phyloP scores from a whole-genome alignment of 2,797 vertebrate genomes.

The Agapornis canus region DNA sequence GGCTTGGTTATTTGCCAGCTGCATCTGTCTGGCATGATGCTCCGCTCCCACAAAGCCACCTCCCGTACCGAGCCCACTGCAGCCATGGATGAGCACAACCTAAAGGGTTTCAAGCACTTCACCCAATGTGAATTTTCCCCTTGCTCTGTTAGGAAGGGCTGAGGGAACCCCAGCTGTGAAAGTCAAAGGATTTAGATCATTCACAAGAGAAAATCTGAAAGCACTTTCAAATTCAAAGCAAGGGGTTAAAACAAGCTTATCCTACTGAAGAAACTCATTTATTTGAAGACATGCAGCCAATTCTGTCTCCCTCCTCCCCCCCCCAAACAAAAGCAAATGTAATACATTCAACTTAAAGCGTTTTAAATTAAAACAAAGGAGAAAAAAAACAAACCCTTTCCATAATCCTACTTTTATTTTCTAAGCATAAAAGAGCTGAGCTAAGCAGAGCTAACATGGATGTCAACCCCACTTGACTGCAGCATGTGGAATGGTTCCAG shows the following conservation, averaged over 20 bases:
- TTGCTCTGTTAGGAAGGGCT: background rate
- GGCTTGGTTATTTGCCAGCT: background rate
- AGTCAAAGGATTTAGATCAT: background rate
- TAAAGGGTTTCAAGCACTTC: background rate
- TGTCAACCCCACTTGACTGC: background rate
- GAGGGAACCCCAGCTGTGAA: background rate
- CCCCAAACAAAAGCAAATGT: background rate
- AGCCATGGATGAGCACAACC: background rate
- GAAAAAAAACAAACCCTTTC: background rate
- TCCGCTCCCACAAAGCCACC: background rate
- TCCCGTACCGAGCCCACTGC: fast-evolving
- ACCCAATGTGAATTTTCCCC: background rate
- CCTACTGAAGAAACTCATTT: background rate
- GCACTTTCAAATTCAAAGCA: background rate
- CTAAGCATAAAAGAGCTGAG: background rate
- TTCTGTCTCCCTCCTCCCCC: background rate
- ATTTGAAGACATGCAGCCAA: background rate
- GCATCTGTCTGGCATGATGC: background rate
- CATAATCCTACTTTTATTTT: background rate
- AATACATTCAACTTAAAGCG: background rate
- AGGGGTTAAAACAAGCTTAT: background rate
- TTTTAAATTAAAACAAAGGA: background rate
- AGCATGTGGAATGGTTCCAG: background rate
- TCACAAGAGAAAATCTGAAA: background rate
- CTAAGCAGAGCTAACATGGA: background rate